Evolutionary conservation across 2,113 vertebrate species (phyloP).

Genomic region (Nettapus auritus): DNA sequence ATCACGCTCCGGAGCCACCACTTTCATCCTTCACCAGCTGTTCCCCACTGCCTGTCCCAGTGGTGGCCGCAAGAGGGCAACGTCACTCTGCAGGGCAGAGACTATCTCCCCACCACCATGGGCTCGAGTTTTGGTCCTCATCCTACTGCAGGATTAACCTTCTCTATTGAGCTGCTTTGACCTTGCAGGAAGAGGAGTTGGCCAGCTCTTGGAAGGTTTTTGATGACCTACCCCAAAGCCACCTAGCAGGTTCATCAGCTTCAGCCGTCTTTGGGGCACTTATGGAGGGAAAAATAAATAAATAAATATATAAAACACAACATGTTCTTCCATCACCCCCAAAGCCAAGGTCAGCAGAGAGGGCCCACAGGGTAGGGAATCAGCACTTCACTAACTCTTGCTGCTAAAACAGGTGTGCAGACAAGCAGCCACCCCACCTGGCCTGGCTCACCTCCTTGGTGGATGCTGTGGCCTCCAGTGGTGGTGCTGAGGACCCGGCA

Average conservation of each 20-base stretch:
- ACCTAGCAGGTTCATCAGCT: neutral
- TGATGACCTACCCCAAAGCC: neutral
- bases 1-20: neutral
- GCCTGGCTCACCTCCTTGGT: neutral
- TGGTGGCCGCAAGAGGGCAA: neutral
- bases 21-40: rapidly evolving
- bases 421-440: neutral
- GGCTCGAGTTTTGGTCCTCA: neutral
- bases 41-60: neutral
- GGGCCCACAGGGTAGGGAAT: neutral
- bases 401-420: rapidly evolving
- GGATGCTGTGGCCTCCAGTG: neutral
- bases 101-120: neutral
- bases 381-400: neutral
- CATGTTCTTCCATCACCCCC: rapidly evolving
- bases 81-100: neutral
- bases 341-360: neutral
- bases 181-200: neutral
- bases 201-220: rapidly evolving
- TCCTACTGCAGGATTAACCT: neutral
- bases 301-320: too few species aligned
- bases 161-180: neutral
- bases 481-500: neutral
- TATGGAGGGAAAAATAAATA: too few species aligned
- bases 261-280: neutral